A percentile compares a stretch with the other conserved stretches of the same genome.
These are phyloP conservation scores for Corapipo altera DNA, from an alignment of 2,113 vertebrate species.

Conservation along the genomic window DNA sequence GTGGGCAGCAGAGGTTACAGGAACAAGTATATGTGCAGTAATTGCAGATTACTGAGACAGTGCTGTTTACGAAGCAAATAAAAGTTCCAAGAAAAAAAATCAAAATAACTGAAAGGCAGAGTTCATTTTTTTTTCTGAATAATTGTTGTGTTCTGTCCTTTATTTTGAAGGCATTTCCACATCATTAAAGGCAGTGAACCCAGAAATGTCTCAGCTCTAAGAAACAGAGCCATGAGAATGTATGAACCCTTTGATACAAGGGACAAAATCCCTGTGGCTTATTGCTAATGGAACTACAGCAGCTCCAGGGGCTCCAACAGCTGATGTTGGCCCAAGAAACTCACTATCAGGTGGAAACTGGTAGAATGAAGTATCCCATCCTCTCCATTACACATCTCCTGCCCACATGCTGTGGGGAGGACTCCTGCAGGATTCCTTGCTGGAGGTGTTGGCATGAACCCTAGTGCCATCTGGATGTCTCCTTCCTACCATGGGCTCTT, in stretches of 20 bases:
- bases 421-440: background rate
- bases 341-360: background rate
- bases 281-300: background rate
- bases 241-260: background rate
- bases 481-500: background rate
- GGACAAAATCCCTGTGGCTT: background rate
- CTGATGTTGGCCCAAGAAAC: background rate
- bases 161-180: background rate
- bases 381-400: background rate
- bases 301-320: background rate
- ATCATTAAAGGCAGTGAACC: background rate
- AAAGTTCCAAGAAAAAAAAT: background rate
- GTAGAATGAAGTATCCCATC: accelerated
- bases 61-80: background rate
- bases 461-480: background rate
- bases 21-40: background rate
- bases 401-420: background rate
- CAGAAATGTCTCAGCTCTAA: background rate
- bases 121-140: background rate
- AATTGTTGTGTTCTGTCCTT: background rate
- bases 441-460: background rate
- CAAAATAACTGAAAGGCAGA: background rate
- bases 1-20: slow-evolving; percentile 1
- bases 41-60: background rate
- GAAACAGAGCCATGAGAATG: background rate